Percentiles rank a stretch among this genome's conserved stretches.
phyloP scores from a whole-genome alignment of 64 coral and sea anemone species.

The Stichodactyla mertensii region DNA sequence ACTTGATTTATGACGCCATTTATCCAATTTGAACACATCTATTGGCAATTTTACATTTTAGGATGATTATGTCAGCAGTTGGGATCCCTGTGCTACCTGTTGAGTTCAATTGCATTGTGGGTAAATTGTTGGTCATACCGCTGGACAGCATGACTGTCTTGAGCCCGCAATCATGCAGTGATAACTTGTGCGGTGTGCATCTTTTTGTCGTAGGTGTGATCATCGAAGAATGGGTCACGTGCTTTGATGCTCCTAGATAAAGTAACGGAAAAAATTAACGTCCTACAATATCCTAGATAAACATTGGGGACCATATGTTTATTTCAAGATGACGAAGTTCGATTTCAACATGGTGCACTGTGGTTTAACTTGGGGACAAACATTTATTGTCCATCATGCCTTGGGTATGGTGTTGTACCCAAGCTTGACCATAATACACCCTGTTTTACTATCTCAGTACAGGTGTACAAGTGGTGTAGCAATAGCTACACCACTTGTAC shows the following conservation, averaged over 20 bases:
- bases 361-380: too few species aligned
- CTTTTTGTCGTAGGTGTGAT: slow-evolving; percentile 81
- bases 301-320: not conserved
- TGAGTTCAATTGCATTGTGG: not conserved
- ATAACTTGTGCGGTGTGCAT: slow-evolving; percentile 35
- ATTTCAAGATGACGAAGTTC: not conserved
- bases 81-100: not conserved
- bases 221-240: slow-evolving; percentile 82
- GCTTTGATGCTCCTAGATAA: slow-evolving; percentile 84
- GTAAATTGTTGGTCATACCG: not conserved
- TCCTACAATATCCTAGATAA: not conserved
- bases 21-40: not conserved
- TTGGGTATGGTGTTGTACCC: too few species aligned
- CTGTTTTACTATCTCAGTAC: too few species aligned
- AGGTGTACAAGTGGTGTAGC: too few species aligned
- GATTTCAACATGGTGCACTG: too few species aligned
- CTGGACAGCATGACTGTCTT: not conserved
- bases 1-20: not conserved
- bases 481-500: too few species aligned
- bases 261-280: not conserved
- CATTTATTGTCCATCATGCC: too few species aligned
- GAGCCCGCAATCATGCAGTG: slow-evolving; percentile 24
- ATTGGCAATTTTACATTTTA: not conserved
- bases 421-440: too few species aligned
- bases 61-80: not conserved